A percentile compares a stretch with the other conserved stretches of the same genome.
Conservation (phyloP, 23 tunicate genomes). For the Styela plicata region DNA sequence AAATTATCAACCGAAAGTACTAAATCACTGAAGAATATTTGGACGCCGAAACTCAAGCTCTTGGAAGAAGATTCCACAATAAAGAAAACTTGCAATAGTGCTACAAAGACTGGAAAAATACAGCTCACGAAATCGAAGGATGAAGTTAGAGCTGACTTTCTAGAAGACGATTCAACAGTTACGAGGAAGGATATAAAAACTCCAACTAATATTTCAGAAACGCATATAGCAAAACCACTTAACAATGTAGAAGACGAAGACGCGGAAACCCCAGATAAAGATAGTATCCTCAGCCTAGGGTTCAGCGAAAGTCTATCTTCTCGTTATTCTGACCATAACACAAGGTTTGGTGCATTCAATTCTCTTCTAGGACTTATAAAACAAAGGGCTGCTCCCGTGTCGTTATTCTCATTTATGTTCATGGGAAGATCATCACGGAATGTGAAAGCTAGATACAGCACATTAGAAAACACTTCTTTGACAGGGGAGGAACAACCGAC, state of each 20-base stretch:
- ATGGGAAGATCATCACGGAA: background rate
- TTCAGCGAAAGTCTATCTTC: background rate
- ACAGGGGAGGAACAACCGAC: background rate
- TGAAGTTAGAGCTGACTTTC: background rate
- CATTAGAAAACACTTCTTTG: background rate
- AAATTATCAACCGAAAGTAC: background rate
- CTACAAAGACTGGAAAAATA: background rate
- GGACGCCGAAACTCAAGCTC: constrained; percentile 17
- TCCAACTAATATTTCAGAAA: background rate
- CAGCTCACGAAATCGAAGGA: background rate
- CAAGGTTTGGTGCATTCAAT: background rate
- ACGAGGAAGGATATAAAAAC: background rate
- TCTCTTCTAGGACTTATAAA: constrained; percentile 1
- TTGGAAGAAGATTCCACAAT: constrained; percentile 10
- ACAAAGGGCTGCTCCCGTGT: constrained; percentile 1
- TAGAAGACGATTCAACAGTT: background rate
- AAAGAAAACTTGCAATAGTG: background rate
- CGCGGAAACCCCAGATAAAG: background rate
- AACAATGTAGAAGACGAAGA: background rate
- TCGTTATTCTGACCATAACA: background rate
- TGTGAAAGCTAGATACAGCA: background rate
- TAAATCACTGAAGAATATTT: background rate
- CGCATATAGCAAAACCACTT: too few species aligned
- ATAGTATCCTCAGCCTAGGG: background rate
- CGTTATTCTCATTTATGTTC: background rate